Base-by-base conservation (phyloP, 1,140 invertebrate genomes). In the Drosophila carrolli region DNA sequence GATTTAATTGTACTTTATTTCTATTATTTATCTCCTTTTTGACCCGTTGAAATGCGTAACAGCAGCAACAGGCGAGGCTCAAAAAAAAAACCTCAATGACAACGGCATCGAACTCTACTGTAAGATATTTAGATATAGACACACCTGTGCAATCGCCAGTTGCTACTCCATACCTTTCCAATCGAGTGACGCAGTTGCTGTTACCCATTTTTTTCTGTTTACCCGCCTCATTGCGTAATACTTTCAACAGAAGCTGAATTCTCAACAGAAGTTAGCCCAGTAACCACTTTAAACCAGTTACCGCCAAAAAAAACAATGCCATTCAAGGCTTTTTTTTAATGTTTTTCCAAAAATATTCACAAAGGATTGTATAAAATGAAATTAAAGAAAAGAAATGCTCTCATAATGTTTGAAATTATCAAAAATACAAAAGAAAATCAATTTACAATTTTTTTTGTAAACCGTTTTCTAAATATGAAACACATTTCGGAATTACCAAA, bases 121-220 rank as follows among this genome's bases (percentile, higher is more conserved):
- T 44, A 68, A 65, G 46, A 50, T 35, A 35, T 29, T 7, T 11
- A 6, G 27, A 53, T 61, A 48, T 50, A 55, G 78, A 67, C 75
- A 86, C 83, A 86, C 83, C 83, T 86, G 82, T 86, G 65, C 83
- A 82, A 88, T 88, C 70, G 73, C 29, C 74, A 78, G 50, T 65
- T 66, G 60, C 38, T 51, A 59, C 58, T 65, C 55, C 58, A 70
- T 71, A 57, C 67, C 53, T 58, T 71, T 70, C 67, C 65, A 35
- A 71, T 57, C 38, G 37, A 81, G 63, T 85, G 81, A 86, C 77
- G 77, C 77, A 75, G 77, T 79, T 78, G 44, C 59, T 43, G 41
- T 55, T 58, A 66, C 75, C 73, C 72, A 54, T 59, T 81, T 70
- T 63, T 75, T 57, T 62, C 70, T 76, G 54, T 81, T 75, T 75